These are phyloP conservation scores for Acanthornis magna DNA, from an alignment of 2,797 vertebrate species.

Conservation along the genomic window DNA sequence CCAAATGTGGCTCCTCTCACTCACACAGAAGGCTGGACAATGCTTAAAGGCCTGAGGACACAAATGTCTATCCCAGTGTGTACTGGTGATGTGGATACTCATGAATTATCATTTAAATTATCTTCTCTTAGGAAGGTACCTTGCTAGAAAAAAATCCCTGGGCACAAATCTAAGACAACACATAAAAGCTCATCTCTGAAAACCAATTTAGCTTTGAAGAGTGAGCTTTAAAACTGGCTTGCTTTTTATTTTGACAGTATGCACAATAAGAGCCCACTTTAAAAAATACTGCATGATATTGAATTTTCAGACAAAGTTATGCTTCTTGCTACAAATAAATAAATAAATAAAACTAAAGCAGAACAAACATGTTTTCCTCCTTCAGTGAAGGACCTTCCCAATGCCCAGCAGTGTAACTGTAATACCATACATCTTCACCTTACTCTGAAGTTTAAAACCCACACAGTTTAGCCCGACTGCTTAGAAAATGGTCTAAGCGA, in stretches of 20 bases:
- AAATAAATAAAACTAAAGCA: background rate
- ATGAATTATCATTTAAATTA: background rate
- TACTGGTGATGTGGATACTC: background rate
- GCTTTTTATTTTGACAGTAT: background rate
- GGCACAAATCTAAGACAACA: background rate
- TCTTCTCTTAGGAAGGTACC: background rate
- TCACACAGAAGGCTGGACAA: background rate
- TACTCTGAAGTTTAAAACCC: conserved; percentile 34
- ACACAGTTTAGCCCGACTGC: background rate
- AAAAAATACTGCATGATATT: background rate
- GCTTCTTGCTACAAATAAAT: background rate
- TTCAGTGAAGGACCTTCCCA: background rate
- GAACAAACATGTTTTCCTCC: background rate
- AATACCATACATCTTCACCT: conserved; percentile 3
- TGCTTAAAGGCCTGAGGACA: background rate
- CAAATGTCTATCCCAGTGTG: background rate
- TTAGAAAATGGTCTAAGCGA: background rate
- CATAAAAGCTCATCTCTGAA: background rate
- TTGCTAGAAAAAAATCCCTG: background rate
- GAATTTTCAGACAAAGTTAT: background rate
- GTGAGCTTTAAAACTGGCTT: background rate
- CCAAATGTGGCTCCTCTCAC: background rate
- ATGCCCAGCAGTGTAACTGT: background rate
- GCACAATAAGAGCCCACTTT: background rate
- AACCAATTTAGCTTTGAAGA: background rate